Evolutionary conservation across 2,888 invertebrate species (phyloP).

Genomic region (Drosophila eohydei): DNA sequence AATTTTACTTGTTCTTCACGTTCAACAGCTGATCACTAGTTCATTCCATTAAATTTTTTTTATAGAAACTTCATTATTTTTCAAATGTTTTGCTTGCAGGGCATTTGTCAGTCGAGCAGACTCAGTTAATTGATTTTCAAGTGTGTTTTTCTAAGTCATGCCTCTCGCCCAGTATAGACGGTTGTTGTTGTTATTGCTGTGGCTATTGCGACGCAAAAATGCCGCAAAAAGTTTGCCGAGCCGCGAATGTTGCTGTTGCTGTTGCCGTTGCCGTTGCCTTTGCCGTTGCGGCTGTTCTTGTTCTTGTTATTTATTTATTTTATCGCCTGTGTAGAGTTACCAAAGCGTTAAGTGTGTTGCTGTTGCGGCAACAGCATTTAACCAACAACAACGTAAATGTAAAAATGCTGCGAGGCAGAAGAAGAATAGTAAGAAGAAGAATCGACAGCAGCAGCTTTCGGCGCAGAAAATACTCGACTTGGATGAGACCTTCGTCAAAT

Average conservation of each 20-base stretch:
- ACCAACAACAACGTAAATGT: not conserved
- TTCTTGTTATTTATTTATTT: slow-evolving; percentile 6
- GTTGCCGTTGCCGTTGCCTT: slow-evolving; percentile 2
- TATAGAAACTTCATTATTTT: no score
- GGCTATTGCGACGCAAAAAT: slow-evolving; percentile 7
- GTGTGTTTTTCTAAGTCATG: not conserved
- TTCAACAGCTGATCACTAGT: not conserved
- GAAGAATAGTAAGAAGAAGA: not conserved
- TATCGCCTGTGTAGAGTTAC: not conserved
- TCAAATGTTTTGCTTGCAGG: not conserved
- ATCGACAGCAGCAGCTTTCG: slow-evolving; percentile 15
- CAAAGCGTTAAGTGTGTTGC: slow-evolving; percentile 32
- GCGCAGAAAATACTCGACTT: slow-evolving; percentile 30
- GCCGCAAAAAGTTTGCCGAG: slow-evolving; percentile 11
- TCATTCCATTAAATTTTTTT: no score
- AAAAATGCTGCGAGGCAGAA: not conserved
- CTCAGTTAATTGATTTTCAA: not conserved
- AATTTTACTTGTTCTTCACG: not conserved
- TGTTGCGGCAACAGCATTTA: slow-evolving; percentile 5
- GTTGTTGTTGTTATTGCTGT: slow-evolving; percentile 3
- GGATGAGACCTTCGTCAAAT: slow-evolving; percentile 51
- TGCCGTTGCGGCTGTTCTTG: slow-evolving; percentile 10
- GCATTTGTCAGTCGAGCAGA: not conserved
- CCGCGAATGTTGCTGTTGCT: slow-evolving; percentile 13
- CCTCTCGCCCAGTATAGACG: slow-evolving; percentile 25